Evolutionary conservation across 2,797 vertebrate genomes (phyloP).

Genomic region (Dicrostonyx torquatus): DNA sequence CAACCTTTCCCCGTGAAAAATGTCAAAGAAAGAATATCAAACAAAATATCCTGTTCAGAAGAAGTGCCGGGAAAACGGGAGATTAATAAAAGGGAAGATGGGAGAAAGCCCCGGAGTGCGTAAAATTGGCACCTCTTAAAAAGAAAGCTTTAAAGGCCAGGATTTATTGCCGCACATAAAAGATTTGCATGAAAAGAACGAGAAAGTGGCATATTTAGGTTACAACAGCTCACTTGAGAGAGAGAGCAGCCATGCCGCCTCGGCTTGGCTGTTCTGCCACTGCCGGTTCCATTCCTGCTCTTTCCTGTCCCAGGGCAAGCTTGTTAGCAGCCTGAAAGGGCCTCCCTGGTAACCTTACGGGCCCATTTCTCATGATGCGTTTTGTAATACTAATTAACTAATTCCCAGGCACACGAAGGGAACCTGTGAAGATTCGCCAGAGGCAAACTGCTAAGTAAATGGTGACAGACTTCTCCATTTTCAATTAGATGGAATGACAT

Average conservation of each 20-base stretch:
- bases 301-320: conserved; percentile 35
- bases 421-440: conserved; percentile 70
- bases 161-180: conserved; percentile 58
- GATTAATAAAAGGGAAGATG: conserved; percentile 31
- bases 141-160: conserved; percentile 1
- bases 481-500: conserved; percentile 70
- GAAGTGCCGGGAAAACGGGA: conserved; percentile 2
- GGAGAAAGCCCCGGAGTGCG: not conserved
- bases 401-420: conserved; percentile 61
- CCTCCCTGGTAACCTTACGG: conserved; percentile 55
- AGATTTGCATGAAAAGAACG: conserved; percentile 65
- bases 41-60: conserved; percentile 14
- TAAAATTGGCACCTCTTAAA: conserved; percentile 38
- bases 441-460: conserved; percentile 61
- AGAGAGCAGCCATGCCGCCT: conserved; percentile 35
- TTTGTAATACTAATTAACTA: conserved; percentile 78
- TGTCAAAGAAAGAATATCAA: conserved; percentile 54
- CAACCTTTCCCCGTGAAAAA: conserved; percentile 37
- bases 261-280: not conserved
- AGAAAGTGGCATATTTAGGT: conserved; percentile 73
- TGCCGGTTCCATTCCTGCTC: not conserved
- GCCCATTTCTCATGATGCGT: not conserved
- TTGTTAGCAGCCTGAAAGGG: conserved; percentile 64
- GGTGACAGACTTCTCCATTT: conserved; percentile 73
- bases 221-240: conserved; percentile 3